A percentile compares a stretch with the other conserved stretches of the same genome.
Conservation (phyloP, 2,797 vertebrate species). For the Gallinago solitaria region DNA sequence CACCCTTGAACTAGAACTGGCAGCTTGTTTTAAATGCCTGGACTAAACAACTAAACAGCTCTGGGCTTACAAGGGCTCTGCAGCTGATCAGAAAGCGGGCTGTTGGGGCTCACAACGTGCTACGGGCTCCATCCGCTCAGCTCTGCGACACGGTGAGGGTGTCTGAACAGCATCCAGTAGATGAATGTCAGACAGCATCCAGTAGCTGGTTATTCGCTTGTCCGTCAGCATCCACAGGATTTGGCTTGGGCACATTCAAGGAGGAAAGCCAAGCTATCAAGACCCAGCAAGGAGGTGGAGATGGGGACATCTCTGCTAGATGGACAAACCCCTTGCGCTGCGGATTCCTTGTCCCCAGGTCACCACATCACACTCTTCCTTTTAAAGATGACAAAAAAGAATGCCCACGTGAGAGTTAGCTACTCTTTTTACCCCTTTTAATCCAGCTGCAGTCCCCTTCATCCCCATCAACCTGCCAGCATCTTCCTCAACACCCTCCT, state of each 20-base stretch:
- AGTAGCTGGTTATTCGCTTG: rapidly evolving
- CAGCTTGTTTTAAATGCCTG: background rate
- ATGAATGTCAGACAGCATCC: background rate
- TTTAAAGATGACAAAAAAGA: background rate
- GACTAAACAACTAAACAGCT: background rate
- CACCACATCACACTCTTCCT: background rate
- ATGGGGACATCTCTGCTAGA: background rate
- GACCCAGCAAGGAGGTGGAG: background rate
- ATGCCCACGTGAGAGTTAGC: background rate
- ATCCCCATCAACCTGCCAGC: background rate
- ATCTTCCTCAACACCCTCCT: background rate
- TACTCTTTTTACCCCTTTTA: too few relatives aligned
- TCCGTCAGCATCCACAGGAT: background rate
- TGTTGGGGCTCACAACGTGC: rapidly evolving
- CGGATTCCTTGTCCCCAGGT: background rate
- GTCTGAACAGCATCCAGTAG: rapidly evolving
- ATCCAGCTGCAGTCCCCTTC: background rate
- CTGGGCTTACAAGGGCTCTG: background rate
- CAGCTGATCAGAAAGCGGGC: rapidly evolving
- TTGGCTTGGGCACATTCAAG: background rate
- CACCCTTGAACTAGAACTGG: background rate
- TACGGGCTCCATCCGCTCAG: rapidly evolving
- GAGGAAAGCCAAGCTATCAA: background rate
- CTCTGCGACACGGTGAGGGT: background rate
- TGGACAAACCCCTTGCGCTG: background rate